Base-by-base conservation (phyloP, 2,113 vertebrate genomes). In the Ctenodactylus gundi region DNA sequence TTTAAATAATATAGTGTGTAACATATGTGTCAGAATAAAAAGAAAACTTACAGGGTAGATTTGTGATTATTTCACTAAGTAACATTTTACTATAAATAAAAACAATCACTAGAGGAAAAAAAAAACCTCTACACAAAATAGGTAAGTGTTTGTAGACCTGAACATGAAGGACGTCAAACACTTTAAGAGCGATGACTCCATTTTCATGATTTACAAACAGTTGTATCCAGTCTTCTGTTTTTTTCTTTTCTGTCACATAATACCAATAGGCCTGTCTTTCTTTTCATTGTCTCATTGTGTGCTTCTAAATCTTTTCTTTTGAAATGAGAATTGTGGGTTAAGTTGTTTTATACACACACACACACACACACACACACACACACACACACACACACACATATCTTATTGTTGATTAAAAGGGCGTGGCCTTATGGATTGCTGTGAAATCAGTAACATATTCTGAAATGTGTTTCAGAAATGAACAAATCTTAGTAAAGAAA, bases 181-280 rank as follows among this genome's bases (percentile, higher is more conserved):
- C 41, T 94, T 58, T 27, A 85, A 78, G 91, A 95, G 73, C 51
- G 20, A 94, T 88, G 53, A 86, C 77, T 85, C 62, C 82, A 72
- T 80, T 94, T 86, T 86, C 77, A 83, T 94, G 88, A 95, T 94
- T 96, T 96, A 97, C 55, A 88, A 87, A 88, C 21, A 83, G 29
- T 83, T 94, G 90, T 75, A 85, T 67, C 76, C 62, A 78, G 36
- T 17, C 60, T 88, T 93, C 73, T 84, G 34, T 86, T 83, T 86
- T n/a, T 89, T 82, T 80, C 68, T 91, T 93, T 83, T 76, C 58
- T 46, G 90, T 58, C 55, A 87, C 88, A 90, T 91, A 94, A 93
- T n/a, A n/a, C n/a, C 53, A 96, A 70, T 72, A 70, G 55, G n/a
- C 17, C 58, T 94, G 10, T 20, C 82, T 83, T 2, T 13, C 36